Evolutionary conservation across 2,888 invertebrate genomes (phyloP), one percentile per base, ranked within the genome.

Genomic region (Stenolophus ochropezus): DNA sequence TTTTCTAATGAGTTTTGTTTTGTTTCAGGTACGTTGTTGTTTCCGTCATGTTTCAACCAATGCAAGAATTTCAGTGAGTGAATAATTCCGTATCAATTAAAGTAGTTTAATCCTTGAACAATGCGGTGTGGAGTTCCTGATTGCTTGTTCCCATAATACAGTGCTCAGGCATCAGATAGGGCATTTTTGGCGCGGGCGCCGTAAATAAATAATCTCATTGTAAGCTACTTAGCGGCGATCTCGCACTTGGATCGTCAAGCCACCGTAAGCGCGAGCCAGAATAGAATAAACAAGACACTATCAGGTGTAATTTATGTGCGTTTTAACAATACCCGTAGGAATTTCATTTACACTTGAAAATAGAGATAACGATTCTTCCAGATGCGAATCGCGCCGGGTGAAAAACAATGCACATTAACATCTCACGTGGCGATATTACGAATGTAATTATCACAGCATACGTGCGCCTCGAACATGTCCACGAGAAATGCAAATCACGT

Each of bases 371-470:
- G 77, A 77, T 77, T 77, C 77, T 58, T 42, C 77, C 47, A 77
- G 77, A 77, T 77, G 77, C 65, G 65, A 77, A 77, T 77, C 77
- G 65, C 76, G 49, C 65, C 18, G 14, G 8, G 14, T 33, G 79
- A 79, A 53, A 79, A 79, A 79, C 79, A 79, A 79, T 71, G 53
- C 49, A 42, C 79, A 79, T 79, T 79, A 79, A 71, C 69, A 71
- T 79, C 71, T 53, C 69, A 33, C 53, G 79, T 71, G 53, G 53
- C 51, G 69, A 79, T 79, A 71, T 79, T 79, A 79, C 79, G 71
- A 79, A 79, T 79, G 79, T 79, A 79, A 79, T 79, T 79, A 79
- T 79, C 79, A 79, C 78, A 49, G 69, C 25, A 78, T 25, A 77
- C 77, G 61, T 33, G 77, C 23, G 58, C 61, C 47, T 5, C 42